phyloP scores from a whole-genome alignment of 2,797 vertebrate species.

The Podarcis lilfordi region DNA sequence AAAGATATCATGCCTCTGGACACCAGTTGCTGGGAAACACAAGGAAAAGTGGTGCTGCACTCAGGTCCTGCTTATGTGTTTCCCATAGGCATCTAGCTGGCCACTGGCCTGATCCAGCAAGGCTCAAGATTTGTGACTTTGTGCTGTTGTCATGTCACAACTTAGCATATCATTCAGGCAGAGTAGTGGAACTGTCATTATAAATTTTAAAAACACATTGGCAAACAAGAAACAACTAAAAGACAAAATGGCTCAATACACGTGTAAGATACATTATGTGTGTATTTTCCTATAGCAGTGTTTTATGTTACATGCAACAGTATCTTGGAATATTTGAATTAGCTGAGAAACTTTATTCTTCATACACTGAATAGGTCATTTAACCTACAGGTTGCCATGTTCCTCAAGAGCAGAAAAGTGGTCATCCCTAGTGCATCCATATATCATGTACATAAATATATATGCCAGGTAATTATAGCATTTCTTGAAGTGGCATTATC shows the following conservation, averaged over 20 bases:
- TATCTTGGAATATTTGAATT: not conserved
- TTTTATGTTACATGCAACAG: not conserved
- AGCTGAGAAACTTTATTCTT: not conserved
- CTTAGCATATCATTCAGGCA: not conserved
- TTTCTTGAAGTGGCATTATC: constrained; percentile 39
- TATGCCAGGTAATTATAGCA: not conserved
- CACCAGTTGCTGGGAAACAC: too few relatives aligned
- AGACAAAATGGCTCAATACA: not conserved
- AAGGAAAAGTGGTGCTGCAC: too few relatives aligned
- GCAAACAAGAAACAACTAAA: not conserved
- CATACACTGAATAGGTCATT: not conserved
- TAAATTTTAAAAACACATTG: not conserved
- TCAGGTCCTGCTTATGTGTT: too few relatives aligned
- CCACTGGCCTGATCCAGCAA: too few relatives aligned
- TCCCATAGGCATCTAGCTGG: too few relatives aligned
- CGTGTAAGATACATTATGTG: not conserved
- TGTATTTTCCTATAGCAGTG: not conserved
- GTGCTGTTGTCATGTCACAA: not conserved
- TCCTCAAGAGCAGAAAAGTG: not conserved
- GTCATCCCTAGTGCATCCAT: not conserved
- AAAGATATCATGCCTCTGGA: too few relatives aligned
- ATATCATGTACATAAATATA: not conserved
- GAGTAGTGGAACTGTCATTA: not conserved
- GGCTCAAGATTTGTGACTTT: not conserved
- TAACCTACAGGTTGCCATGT: not conserved